phyloP scores from a whole-genome alignment of 2,888 invertebrate genomes.

The Agriopis leucophaearia region DNA sequence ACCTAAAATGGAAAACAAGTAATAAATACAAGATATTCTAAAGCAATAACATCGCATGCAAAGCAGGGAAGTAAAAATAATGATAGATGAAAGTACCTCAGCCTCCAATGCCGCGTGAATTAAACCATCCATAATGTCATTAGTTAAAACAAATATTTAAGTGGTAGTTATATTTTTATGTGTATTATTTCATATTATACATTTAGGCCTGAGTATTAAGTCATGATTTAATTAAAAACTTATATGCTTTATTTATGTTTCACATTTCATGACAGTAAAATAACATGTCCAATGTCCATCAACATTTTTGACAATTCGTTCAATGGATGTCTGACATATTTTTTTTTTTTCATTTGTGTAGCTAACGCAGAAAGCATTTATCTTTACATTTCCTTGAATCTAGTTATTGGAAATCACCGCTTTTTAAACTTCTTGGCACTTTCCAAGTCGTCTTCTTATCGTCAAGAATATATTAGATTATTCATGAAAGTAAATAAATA shows the following conservation, averaged over 20 bases:
- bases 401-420: too few relatives aligned
- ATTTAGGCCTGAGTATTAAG: conserved; percentile 81
- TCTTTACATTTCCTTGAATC: too few relatives aligned
- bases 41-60: conserved; percentile 39
- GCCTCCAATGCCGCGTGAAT: conserved; percentile 87
- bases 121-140: conserved; percentile 87
- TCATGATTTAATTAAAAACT: conserved; percentile 84
- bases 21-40: conserved; percentile 11
- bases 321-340: conserved; percentile 5
- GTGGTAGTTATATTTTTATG: conserved; percentile 74
- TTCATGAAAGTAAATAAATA: too few relatives aligned
- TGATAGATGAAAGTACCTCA: conserved; percentile 79
- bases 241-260: conserved; percentile 86
- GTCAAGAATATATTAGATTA: too few relatives aligned
- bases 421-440: too few relatives aligned
- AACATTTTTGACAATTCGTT: conserved; percentile 75
- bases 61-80: conserved; percentile 57
- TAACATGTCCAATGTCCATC: conserved; percentile 84
- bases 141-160: conserved; percentile 79
- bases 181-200: conserved; percentile 79
- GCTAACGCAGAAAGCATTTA: neutral
- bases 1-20: conserved; percentile 67
- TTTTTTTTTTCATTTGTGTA: conserved; percentile 8
- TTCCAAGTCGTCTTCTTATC: too few relatives aligned
- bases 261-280: conserved; percentile 82